These are phyloP conservation scores for Perizoma affinitatum DNA, from an alignment of 2,888 invertebrate species.

Conservation along the genomic window DNA sequence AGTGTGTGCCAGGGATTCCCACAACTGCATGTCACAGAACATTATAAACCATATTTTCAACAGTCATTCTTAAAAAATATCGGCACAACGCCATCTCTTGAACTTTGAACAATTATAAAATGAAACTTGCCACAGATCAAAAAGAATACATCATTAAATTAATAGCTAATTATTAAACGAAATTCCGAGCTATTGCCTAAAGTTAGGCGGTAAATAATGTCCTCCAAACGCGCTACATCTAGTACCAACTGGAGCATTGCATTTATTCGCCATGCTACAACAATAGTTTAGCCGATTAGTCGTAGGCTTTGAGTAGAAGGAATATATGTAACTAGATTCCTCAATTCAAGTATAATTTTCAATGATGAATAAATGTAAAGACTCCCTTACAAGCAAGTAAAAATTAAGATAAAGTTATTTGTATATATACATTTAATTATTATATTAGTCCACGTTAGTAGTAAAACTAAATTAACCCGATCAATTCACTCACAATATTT, in stretches of 20 bases:
- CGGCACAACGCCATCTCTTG: too few species aligned
- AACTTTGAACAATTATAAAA: too few species aligned
- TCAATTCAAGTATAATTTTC: not conserved
- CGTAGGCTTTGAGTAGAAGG: too few species aligned
- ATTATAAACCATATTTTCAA: too few species aligned
- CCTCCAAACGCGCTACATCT: slow-evolving; percentile 38
- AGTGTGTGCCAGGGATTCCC: too few species aligned
- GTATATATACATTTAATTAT: slow-evolving; percentile 65
- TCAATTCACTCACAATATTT: slow-evolving; percentile 44
- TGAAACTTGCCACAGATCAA: too few species aligned
- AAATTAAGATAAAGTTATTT: slow-evolving; percentile 54
- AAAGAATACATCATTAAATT: too few species aligned
- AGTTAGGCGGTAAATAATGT: slow-evolving; percentile 52
- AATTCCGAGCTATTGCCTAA: slow-evolving; percentile 63
- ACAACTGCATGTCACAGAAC: too few species aligned
- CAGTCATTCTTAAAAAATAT: too few species aligned
- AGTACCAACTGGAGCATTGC: slow-evolving; percentile 39
- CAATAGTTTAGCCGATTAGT: too few species aligned
- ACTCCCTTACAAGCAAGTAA: slow-evolving; percentile 32
- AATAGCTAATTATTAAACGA: slow-evolving; percentile 37
- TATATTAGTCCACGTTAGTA: slow-evolving; percentile 53
- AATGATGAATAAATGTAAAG: slow-evolving; percentile 8
- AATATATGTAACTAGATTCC: too few species aligned
- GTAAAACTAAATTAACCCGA: slow-evolving; percentile 45
- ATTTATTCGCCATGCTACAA: too few species aligned